Percentiles rank a stretch among this genome's conserved stretches.
phyloP scores from a whole-genome alignment of 2,888 invertebrate species.

The Agrotis puta region DNA sequence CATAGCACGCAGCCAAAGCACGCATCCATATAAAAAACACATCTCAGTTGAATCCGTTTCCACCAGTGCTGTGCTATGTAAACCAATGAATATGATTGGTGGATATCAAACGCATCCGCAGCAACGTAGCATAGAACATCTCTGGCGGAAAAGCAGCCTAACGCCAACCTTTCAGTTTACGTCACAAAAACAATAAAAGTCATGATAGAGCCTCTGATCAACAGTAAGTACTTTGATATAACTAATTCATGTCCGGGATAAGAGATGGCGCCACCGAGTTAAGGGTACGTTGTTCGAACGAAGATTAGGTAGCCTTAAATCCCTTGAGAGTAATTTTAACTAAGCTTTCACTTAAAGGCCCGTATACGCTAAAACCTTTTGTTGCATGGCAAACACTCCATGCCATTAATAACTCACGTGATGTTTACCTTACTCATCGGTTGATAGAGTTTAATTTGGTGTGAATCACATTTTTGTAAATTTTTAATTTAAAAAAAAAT shows the following conservation, averaged over 20 bases:
- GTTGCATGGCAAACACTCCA: slow-evolving; percentile 52
- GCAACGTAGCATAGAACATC: no score
- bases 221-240: slow-evolving; percentile 19
- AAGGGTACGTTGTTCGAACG: slow-evolving; percentile 45
- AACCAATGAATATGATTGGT: no score
- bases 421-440: slow-evolving; percentile 37
- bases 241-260: slow-evolving; percentile 49
- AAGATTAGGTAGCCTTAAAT: slow-evolving; percentile 61
- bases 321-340: slow-evolving; percentile 57
- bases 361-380: slow-evolving; percentile 47
- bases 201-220: no score
- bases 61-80: no score
- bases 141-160: no score
- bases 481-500: no score
- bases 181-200: no score
- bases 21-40: no score
- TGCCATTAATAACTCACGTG: slow-evolving; percentile 43
- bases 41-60: no score
- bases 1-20: no score
- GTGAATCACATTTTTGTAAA: no score
- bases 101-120: no score
- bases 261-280: slow-evolving; percentile 53
- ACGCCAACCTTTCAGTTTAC: not conserved
- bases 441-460: not conserved
- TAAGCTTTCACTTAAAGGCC: slow-evolving; percentile 54